Evolutionary conservation across 2,888 invertebrate species (phyloP), one percentile per base, ranked within the genome.

Genomic region (Protophormia terraenovae): DNA sequence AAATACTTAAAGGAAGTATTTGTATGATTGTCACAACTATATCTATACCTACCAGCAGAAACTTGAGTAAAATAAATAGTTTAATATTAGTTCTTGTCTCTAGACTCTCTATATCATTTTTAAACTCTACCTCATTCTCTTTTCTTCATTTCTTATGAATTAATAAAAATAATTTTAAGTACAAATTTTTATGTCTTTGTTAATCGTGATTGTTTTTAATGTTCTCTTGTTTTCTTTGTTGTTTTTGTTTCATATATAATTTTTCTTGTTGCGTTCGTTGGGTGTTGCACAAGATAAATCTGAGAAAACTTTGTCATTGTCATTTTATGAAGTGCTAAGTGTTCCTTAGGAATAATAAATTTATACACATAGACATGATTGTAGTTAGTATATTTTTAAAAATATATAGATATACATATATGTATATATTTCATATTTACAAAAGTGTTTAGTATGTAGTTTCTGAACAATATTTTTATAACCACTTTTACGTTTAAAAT

Each of bases 261-360:
- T 50, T 67, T 38, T n/a, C 35, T 35, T 38, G 22, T 14, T 47
- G 50, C 38, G 47, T 53, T 35, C 14, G 38, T 41, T 75, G 29
- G 12, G 58, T 47, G 27, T 58, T 60, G 77, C 79, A 75, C n/a
- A 67, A 81, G 84, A 84, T 81, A 84, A 84, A 84, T 84, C 81
- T 84, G 76, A 35, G 75, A 78, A 85, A 85, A 85, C 73, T 85
- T 85, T 85, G 78, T 79, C 85, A 79, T 83, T 83, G 85, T 85
- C 85, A 85, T 85, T 85, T 85, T 85, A 85, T 85, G 82, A 85
- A 85, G 85, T 85, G 83, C 82, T 85, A 85, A 85, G 78, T 85
- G 85, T 79, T 85, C 85, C 85, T 83, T 47, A 85, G 83, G 85
- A 85, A 85, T 85, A 82, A 85, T 79, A 85, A 83, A 79, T 85